Conservation (phyloP, 2,888 invertebrate species). For the Dynastes maya region DNA sequence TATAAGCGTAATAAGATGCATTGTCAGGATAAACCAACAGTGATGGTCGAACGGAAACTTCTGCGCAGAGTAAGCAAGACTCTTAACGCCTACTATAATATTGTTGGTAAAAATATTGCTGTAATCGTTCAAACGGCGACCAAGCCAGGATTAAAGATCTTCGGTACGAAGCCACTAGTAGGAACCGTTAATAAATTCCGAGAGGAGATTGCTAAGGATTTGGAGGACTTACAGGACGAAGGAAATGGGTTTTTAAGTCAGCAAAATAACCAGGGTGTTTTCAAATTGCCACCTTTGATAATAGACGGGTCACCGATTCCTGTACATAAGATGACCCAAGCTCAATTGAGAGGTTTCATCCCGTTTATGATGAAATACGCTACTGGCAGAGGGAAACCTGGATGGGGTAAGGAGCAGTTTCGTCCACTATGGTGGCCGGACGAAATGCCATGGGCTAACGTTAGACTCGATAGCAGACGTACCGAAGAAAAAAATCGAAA, state of each 20-base stretch:
- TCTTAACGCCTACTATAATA: neutral
- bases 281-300: slow-evolving; percentile 92
- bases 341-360: slow-evolving; percentile 92
- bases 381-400: slow-evolving; percentile 93
- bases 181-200: slow-evolving; percentile 5
- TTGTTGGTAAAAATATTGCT: slow-evolving; percentile 19
- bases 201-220: neutral
- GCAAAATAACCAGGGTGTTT: slow-evolving; percentile 69
- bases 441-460: slow-evolving; percentile 96
- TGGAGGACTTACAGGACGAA: neutral
- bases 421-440: slow-evolving; percentile 96
- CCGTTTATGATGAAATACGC: slow-evolving; percentile 96
- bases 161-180: slow-evolving; percentile 18
- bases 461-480: slow-evolving; percentile 92
- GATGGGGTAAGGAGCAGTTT: slow-evolving; percentile 94
- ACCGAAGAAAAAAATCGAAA: slow-evolving; percentile 96
- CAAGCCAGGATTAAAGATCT: neutral
- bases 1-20: neutral
- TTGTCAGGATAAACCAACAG: neutral
- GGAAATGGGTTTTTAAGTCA: neutral
- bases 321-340: slow-evolving; percentile 97
- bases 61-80: slow-evolving; percentile 10
- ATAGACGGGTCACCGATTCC: slow-evolving; percentile 96
- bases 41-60: neutral
- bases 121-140: neutral